Percentiles rank a stretch among this genome's conserved stretches.
These are phyloP conservation scores for Thymelicus acteon DNA, from an alignment of 2,888 invertebrate genomes.

Conservation along the genomic window DNA sequence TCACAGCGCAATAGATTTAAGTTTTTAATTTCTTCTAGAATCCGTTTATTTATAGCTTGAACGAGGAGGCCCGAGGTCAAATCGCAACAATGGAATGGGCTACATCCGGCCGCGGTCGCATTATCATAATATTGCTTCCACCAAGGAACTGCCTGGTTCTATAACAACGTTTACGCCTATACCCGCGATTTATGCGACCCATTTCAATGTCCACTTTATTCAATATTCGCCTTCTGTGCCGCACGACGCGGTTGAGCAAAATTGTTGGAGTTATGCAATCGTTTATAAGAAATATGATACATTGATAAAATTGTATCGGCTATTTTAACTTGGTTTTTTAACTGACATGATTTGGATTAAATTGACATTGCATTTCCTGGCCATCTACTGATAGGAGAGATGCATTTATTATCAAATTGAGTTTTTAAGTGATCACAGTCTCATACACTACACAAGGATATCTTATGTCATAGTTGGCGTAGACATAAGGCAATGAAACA, in stretches of 20 bases:
- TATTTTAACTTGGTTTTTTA: too few species aligned
- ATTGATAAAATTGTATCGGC: background rate
- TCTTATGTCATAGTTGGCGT: too few species aligned
- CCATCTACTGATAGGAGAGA: too few species aligned
- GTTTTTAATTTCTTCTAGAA: constrained; percentile 53
- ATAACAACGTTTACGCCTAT: constrained; percentile 40
- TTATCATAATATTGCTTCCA: constrained; percentile 81
- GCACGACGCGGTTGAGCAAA: constrained; percentile 32
- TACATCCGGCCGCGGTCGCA: constrained; percentile 74
- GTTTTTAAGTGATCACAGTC: too few species aligned
- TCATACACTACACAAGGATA: too few species aligned
- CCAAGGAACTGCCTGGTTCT: constrained; percentile 61
- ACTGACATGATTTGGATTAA: too few species aligned
- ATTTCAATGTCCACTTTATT: constrained; percentile 43
- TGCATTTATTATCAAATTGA: too few species aligned
- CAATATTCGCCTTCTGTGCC: constrained; percentile 34
- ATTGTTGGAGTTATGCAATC: constrained; percentile 20
- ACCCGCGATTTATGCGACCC: constrained; percentile 42
- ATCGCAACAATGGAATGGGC: constrained; percentile 82
- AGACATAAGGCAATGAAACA: too few species aligned
- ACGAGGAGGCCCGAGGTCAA: constrained; percentile 75
- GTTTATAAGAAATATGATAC: constrained; percentile 16
- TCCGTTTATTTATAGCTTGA: constrained; percentile 53
- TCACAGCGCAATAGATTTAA: constrained; percentile 42
- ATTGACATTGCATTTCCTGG: too few species aligned